Evolutionary conservation across 2,113 vertebrate species (phyloP), one percentile per base, ranked within the genome.

Genomic region (Dissostichus mawsoni): DNA sequence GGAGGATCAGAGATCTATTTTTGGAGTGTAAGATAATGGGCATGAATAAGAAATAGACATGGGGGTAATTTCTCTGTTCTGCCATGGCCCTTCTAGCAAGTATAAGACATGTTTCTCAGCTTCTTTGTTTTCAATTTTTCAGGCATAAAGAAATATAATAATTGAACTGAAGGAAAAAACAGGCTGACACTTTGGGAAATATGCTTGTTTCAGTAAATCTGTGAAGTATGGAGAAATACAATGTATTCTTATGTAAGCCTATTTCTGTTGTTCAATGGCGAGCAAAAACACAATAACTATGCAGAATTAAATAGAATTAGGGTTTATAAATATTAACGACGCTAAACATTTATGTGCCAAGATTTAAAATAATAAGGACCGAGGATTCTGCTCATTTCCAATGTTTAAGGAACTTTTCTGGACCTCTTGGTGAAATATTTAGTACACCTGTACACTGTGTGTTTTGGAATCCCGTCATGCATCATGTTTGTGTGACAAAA

Each of bases 1-100:
- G 69, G 72, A 79, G 69, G 80, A 82, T 87, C 68, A 85, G 70
- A 86, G 58, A 45, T 57, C 84, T 91, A 84, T 92, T 90, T 90
- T 29, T 88, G 85, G 77, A 86, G 70, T 50, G 76, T 90, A 86
- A 87, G 72, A 84, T 90, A 88, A 89, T 89, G 69, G 44, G 65
- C 72, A 81, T 83, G 82, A 90, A 90, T 90, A 88, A 87, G 67
- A 87, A 80, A 85, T 91, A 53, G 41, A 74, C 70, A 79, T 47
- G 18, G 33, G 71, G 71, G 79, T 88, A 50, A 91, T 84, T 79
- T 78, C n/a, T 86, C 65, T 69, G 55, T 41, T 56, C 63, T 75
- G 64, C 20, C 71, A 45, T 57, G 48, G 13, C 45, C 33, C 8
- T 44, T 41, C 36, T 62, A 44, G 36, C 36, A 68, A 71, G 56